Conservation (phyloP, 2,888 invertebrate genomes). For the Crematogaster levior region DNA sequence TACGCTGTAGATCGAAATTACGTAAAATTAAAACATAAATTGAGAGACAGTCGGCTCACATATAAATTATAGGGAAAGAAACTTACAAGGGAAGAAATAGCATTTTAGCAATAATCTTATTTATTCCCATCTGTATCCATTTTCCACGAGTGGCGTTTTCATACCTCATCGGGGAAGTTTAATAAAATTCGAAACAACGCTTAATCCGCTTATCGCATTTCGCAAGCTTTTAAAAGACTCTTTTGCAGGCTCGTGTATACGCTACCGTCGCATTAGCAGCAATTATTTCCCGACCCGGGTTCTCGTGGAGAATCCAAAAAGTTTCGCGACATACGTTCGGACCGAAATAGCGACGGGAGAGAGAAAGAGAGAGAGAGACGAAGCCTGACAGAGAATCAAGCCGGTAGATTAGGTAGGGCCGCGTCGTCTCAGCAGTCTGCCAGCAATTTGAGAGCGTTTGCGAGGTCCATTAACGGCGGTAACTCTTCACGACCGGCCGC, state of each 20-base stretch:
- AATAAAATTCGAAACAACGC: conserved; percentile 42
- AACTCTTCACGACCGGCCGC: conserved; percentile 83
- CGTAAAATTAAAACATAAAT: neutral
- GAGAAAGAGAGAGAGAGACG: conserved; percentile 38
- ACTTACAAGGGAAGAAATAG: neutral
- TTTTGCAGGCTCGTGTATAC: conserved; percentile 5
- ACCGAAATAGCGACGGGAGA: conserved; percentile 17
- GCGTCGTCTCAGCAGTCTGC: conserved; percentile 77
- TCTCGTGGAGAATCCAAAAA: conserved; percentile 47
- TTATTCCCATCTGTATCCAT: neutral
- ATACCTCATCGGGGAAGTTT: conserved; percentile 31
- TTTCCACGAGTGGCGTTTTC: conserved; percentile 20
- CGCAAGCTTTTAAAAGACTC: conserved; percentile 53
- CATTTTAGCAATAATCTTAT: neutral
- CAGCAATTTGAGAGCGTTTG: conserved; percentile 81
- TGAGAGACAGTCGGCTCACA: neutral
- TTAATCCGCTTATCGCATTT: conserved; percentile 43
- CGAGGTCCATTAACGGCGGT: conserved; percentile 82
- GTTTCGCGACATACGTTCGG: conserved; percentile 49
- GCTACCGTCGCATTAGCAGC: conserved; percentile 47
- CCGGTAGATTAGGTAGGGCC: conserved; percentile 75
- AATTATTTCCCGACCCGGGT: conserved; percentile 40
- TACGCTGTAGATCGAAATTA: neutral
- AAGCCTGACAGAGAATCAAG: conserved; percentile 68
- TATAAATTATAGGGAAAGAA: neutral